Conservation (phyloP, 1,140 invertebrate species). For the Periplaneta americana region DNA sequence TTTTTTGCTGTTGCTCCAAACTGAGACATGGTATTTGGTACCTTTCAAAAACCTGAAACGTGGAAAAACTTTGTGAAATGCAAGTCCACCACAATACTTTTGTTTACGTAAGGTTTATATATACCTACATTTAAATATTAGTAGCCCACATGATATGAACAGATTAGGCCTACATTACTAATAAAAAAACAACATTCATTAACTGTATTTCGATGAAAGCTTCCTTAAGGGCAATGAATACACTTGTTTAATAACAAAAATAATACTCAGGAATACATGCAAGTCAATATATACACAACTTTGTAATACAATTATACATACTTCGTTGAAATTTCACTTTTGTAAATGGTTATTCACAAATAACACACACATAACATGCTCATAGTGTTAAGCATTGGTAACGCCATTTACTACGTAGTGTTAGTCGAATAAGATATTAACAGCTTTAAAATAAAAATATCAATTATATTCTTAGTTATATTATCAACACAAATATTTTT, state of each 20-base stretch:
- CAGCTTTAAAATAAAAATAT: neutral
- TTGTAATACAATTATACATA: neutral
- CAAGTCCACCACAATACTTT: too few relatives aligned
- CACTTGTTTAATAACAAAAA: neutral
- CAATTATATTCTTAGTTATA: neutral
- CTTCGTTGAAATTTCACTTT: neutral
- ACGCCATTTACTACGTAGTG: neutral
- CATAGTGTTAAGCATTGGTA: neutral
- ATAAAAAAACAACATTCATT: too few relatives aligned
- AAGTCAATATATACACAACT: neutral
- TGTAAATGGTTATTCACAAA: neutral
- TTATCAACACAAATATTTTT: neutral
- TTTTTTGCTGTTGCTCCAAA: conserved; percentile 48
- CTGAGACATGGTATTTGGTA: conserved; percentile 36
- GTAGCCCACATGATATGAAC: too few relatives aligned
- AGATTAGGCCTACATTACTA: too few relatives aligned
- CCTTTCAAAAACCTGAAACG: conserved; percentile 37
- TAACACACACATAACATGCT: neutral
- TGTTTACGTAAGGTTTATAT: too few relatives aligned
- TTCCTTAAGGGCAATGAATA: too few relatives aligned
- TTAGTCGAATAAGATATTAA: neutral
- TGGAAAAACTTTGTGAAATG: too few relatives aligned
- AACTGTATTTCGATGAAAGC: too few relatives aligned
- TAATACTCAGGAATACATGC: neutral
- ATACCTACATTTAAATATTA: too few relatives aligned